Percentiles rank a stretch among this genome's conserved stretches.
Conservation (phyloP, 2,888 invertebrate species). For the Hyles lineata region DNA sequence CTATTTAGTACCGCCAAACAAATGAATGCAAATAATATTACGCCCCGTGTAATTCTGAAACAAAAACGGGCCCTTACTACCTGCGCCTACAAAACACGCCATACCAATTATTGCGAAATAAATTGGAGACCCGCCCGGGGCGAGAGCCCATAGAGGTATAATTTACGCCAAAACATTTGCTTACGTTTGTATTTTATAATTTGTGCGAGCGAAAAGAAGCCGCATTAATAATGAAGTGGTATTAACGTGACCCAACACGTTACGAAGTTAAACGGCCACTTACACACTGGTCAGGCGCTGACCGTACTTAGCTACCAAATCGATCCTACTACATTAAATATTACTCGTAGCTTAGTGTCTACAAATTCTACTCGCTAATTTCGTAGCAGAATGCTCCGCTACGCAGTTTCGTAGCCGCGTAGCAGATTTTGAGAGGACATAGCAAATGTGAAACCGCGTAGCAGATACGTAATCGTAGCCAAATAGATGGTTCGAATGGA, state of each 20-base stretch:
- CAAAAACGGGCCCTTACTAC: not conserved
- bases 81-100: slow-evolving; percentile 2
- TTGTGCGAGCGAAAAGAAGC: slow-evolving; percentile 13
- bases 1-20: no score
- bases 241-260: slow-evolving; percentile 18
- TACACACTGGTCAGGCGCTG: not conserved
- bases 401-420: not conserved
- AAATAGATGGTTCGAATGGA: not conserved
- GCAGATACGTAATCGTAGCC: not conserved
- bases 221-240: slow-evolving; percentile 11
- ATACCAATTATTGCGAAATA: slow-evolving; percentile 13
- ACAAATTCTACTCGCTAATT: not conserved
- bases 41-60: not conserved
- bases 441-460: not conserved
- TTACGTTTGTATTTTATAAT: slow-evolving; percentile 16
- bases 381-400: not conserved
- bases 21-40: no score
- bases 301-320: not conserved
- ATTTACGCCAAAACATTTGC: slow-evolving; percentile 20
- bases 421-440: no score
- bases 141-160: slow-evolving; percentile 8
- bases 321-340: slow-evolving; percentile 6
- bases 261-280: slow-evolving; percentile 8
- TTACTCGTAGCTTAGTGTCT: not conserved
- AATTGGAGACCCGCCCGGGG: slow-evolving; percentile 19